Evolutionary conservation across 2,113 vertebrate genomes (phyloP).

Genomic region (Ramphastos sulfuratus): DNA sequence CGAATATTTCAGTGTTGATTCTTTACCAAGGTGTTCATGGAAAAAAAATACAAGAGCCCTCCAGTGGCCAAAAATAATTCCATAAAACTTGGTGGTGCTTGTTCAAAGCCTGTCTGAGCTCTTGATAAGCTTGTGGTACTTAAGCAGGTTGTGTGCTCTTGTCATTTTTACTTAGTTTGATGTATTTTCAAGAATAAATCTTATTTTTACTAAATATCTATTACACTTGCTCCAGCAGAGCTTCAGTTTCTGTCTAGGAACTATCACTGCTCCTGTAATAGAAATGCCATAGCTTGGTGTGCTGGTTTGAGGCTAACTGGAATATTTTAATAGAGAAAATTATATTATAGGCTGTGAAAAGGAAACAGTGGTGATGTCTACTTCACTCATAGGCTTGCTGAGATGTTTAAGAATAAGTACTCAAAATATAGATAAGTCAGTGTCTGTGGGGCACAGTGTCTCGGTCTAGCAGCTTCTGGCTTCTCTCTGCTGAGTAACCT

Average conservation of each 20-base stretch:
- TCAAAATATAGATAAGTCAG: too few relatives aligned
- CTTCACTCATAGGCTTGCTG: too few relatives aligned
- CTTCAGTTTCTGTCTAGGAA: not conserved
- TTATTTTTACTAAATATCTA: not conserved
- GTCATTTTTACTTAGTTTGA: not conserved
- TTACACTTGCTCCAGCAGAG: not conserved
- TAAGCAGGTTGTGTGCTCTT: not conserved
- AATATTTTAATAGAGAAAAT: too few relatives aligned
- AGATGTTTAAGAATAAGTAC: too few relatives aligned
- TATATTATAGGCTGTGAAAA: too few relatives aligned
- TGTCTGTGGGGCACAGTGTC: too few relatives aligned
- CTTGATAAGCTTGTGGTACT: not conserved
- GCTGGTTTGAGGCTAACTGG: too few relatives aligned
- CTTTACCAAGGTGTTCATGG: not conserved
- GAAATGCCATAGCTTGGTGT: not conserved
- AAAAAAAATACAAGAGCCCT: not conserved
- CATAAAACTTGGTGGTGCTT: not conserved
- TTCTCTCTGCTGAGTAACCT: too few relatives aligned
- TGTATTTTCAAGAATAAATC: not conserved
- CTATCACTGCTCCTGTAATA: not conserved
- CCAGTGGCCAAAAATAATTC: constrained; percentile 34
- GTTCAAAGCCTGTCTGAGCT: not conserved
- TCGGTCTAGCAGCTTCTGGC: too few relatives aligned
- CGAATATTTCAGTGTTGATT: not conserved
- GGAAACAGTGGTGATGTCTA: too few relatives aligned